Conservation (phyloP, 2,113 vertebrate genomes). For the Cololabis saira region DNA sequence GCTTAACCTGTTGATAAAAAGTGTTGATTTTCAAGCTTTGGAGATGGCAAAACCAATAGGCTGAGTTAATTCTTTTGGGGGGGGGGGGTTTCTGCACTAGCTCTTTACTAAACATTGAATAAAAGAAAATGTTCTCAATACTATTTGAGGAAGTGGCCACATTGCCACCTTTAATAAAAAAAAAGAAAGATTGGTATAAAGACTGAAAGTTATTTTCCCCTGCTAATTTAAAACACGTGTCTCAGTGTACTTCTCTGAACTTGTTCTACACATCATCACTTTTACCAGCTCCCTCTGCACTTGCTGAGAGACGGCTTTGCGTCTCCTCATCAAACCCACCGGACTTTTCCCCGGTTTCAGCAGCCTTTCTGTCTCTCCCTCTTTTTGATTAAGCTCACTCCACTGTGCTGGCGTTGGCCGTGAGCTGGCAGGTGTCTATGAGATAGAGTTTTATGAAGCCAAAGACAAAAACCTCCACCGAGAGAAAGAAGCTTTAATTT, state of each 20-base stretch:
- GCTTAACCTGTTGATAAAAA: no score
- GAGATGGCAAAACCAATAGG: no score
- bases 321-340: slow-evolving; percentile 51
- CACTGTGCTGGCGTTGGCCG: slow-evolving; percentile 44
- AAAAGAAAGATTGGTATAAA: not conserved
- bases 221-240: slow-evolving; percentile 69
- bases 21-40: no score
- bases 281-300: slow-evolving; percentile 47
- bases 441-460: slow-evolving; percentile 65
- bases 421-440: slow-evolving; percentile 67
- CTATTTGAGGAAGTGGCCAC: slow-evolving; percentile 4
- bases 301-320: slow-evolving; percentile 50
- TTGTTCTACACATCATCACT: slow-evolving; percentile 56
- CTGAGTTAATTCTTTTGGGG: no score
- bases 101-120: no score
- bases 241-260: slow-evolving; percentile 53
- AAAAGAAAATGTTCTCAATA: no score
- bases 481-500: slow-evolving; percentile 62
- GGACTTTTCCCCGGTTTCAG: slow-evolving; percentile 49
- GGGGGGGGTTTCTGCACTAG: no score
- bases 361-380: slow-evolving; percentile 16
- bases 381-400: slow-evolving; percentile 44
- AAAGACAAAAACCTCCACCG: slow-evolving; percentile 57
- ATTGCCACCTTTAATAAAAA: slow-evolving; percentile 3
- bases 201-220: slow-evolving; percentile 19